A percentile compares a stretch with the other conserved stretches of the same genome.
Conservation (phyloP, 2,797 vertebrate species). For the Epinephelus malabaricus region DNA sequence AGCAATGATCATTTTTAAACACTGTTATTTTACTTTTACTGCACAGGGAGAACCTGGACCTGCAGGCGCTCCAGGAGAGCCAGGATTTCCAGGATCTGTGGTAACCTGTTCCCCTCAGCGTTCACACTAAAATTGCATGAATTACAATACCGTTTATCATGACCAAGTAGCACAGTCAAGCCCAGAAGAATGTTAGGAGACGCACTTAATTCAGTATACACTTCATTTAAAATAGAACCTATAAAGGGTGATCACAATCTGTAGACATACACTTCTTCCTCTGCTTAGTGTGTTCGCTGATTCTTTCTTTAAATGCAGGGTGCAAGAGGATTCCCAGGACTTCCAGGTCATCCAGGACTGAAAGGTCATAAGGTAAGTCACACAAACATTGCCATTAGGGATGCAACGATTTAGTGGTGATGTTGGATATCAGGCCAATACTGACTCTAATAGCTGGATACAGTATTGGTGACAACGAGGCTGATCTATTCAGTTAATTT, state of each 20-base stretch:
- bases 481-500: no score
- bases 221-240: no score
- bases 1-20: not conserved
- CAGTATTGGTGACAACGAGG: no score
- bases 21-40: slow-evolving; percentile 3
- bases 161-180: not conserved
- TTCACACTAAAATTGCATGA: not conserved
- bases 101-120: slow-evolving; percentile 78
- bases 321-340: slow-evolving; percentile 94
- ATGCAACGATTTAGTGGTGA: no score
- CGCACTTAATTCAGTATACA: not conserved
- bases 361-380: slow-evolving; percentile 93
- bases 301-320: slow-evolving; percentile 77
- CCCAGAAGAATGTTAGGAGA: not conserved
- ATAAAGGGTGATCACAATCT: no score
- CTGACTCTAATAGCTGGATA: no score
- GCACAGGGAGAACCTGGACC: slow-evolving; percentile 92
- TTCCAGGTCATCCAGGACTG: slow-evolving; percentile 93
- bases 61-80: slow-evolving; percentile 89
- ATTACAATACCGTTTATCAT: not conserved
- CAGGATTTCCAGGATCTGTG: slow-evolving; percentile 91
- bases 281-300: not conserved
- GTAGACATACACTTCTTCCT: no score
- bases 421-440: no score
- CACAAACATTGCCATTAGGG: not conserved